Evolutionary conservation across 2,888 invertebrate genomes (phyloP), one percentile per base, ranked within the genome.

Genomic region (Cantharis rustica): DNA sequence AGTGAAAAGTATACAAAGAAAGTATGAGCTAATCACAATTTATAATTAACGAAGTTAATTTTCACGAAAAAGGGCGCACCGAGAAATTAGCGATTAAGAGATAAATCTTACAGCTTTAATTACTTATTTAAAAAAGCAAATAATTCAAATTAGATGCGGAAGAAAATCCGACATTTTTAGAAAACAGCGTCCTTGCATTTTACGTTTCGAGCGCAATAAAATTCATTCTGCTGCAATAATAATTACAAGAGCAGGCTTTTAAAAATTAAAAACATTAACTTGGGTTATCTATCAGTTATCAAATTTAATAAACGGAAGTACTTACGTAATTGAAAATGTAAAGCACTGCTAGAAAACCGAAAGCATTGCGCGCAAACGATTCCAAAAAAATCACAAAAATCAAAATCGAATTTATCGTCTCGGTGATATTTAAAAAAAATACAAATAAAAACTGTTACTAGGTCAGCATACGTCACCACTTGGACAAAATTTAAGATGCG

Each of bases 261-360:
- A 47, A 66, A 4, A 66, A 66, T 16, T 69, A 31, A 16, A 47
- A 16, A 69, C 15, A 31, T 16, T 11, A 69, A 17, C 13, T 47
- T 31, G n/a, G 26, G 20, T 26, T 26, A 61, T 70, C 10, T 26
- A 61, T 70, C 10, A 11, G 20, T 13, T 61, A 15, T 17, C 15
- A 15, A 31, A 11, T 61, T 31, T 61, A 16, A 2, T n/a, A 72
- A 61, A 64, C n/a, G 10, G 10, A 13, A 26, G 17, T 15, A 75
- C 75, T 75, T 72, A 75, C 75, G 69, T 47, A 26, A 69, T 71
- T 72, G 23, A 61, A 75, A 66, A 27, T 72, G 69, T 72, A 73
- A 68, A 23, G 68, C 63, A 61, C 76, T 76, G 76, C 76, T 76
- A 76, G 73, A 76, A 76, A 76, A 76, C 76, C 11, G 27, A 26